Conservation (phyloP, 2,797 vertebrate genomes). For the Anabacerthia variegaticeps region DNA sequence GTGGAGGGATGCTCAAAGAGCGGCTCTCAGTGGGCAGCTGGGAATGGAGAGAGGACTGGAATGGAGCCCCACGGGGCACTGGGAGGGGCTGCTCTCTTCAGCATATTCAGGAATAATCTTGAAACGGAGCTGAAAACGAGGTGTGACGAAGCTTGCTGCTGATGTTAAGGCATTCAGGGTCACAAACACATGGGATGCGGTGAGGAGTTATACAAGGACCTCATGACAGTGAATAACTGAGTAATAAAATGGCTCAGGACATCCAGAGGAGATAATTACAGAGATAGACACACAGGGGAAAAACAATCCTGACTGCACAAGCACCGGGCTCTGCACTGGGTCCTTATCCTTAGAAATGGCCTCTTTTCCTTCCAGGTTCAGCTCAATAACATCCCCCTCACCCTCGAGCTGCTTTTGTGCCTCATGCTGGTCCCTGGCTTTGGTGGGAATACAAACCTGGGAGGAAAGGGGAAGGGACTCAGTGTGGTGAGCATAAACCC, state of each 20-base stretch:
- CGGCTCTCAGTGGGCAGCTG: neutral
- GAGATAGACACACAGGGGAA: neutral
- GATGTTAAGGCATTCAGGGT: neutral
- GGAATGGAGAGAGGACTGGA: neutral
- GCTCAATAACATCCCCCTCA: too few species aligned
- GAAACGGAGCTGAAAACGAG: neutral
- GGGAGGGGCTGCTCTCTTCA: neutral
- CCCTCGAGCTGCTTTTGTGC: neutral
- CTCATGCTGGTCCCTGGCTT: neutral
- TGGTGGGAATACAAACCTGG: neutral
- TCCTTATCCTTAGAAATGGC: neutral
- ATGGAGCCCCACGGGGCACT: neutral
- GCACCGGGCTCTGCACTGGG: neutral
- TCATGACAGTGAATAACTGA: neutral
- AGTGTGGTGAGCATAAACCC: neutral
- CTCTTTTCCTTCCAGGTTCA: neutral
- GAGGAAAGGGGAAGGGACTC: neutral
- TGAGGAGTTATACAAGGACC: neutral
- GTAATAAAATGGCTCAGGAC: neutral
- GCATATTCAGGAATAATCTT: neutral
- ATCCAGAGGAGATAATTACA: neutral
- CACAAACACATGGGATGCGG: neutral
- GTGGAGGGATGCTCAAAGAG: neutral
- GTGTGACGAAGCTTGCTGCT: neutral
- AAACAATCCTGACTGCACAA: neutral